A percentile compares a stretch with the other conserved stretches of the same genome.
Evolutionary conservation across 2,113 vertebrate species (phyloP).

Genomic region (Potamarius usumacintae): DNA sequence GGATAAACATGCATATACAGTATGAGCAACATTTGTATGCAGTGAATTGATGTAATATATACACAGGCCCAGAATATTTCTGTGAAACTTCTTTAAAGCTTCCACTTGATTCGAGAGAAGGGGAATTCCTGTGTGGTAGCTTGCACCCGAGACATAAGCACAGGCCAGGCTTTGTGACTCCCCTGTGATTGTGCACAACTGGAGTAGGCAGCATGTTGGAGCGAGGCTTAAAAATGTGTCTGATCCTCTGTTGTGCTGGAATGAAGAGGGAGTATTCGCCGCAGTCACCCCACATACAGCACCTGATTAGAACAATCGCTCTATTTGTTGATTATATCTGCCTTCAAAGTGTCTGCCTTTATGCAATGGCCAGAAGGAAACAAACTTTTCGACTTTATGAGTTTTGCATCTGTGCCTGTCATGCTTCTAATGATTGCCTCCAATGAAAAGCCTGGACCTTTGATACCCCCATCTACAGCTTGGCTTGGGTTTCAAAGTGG

Average conservation of each 20-base stretch:
- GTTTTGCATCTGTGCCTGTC: not conserved
- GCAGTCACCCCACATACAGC: not conserved
- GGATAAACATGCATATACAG: not conserved
- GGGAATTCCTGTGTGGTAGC: constrained; percentile 4
- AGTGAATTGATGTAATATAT: not conserved
- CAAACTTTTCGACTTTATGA: not conserved
- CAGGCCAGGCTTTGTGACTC: constrained; percentile 26
- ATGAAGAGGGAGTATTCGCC: not conserved
- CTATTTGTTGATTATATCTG: not conserved
- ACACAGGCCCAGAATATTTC: not conserved
- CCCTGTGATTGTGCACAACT: constrained; percentile 16
- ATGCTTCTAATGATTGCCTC: not conserved
- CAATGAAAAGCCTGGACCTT: not conserved
- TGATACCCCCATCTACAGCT: constrained; percentile 29
- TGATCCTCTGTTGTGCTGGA: constrained; percentile 2
- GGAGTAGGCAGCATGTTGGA: constrained; percentile 12
- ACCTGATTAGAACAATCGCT: constrained; percentile 23
- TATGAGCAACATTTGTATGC: not conserved
- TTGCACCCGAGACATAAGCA: constrained; percentile 1
- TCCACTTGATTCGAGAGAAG: constrained; percentile 15
- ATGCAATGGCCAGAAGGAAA: not conserved
- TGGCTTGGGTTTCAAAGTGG: constrained; percentile 39
- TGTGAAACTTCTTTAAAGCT: constrained; percentile 1
- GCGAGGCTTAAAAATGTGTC: constrained; percentile 1
- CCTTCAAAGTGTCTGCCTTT: not conserved